Conservation (phyloP, 2,113 vertebrate species). For the Nymphicus hollandicus region DNA sequence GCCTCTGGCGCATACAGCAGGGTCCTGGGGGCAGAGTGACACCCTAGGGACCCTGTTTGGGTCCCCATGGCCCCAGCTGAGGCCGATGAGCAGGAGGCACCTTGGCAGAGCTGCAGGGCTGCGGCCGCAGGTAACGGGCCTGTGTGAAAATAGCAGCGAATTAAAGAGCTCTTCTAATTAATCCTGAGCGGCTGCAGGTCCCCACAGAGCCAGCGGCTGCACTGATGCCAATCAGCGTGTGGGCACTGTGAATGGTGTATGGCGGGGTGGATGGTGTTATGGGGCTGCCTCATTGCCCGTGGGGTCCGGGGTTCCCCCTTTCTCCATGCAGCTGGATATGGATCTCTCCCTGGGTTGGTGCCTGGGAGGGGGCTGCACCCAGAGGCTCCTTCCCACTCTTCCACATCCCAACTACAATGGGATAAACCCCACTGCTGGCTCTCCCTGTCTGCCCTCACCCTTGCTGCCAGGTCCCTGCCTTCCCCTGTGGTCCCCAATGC, state of each 20-base stretch:
- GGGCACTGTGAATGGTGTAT: not conserved
- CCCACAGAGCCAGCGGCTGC: not conserved
- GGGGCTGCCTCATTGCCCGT: rapidly evolving
- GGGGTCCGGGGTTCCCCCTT: not conserved
- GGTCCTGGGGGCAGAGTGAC: not conserved
- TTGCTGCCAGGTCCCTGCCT: rapidly evolving
- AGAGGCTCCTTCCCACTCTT: not conserved
- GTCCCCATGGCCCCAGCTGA: not conserved
- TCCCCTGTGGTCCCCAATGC: not conserved
- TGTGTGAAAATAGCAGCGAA: not conserved
- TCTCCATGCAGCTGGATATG: rapidly evolving
- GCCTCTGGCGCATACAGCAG: not conserved
- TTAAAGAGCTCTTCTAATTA: conserved; percentile 28
- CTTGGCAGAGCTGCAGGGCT: not conserved
- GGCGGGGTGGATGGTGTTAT: rapidly evolving
- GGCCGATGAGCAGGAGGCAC: not conserved
- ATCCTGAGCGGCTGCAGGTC: not conserved
- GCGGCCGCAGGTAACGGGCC: not conserved
- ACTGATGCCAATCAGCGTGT: rapidly evolving
- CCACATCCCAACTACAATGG: rapidly evolving
- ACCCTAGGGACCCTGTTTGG: not conserved
- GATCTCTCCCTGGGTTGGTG: not conserved
- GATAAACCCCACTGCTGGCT: rapidly evolving
- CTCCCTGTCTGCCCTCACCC: not conserved
- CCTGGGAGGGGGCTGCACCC: not conserved